phyloP scores from a whole-genome alignment of 2,888 invertebrate species.

The Tenthredo livida region DNA sequence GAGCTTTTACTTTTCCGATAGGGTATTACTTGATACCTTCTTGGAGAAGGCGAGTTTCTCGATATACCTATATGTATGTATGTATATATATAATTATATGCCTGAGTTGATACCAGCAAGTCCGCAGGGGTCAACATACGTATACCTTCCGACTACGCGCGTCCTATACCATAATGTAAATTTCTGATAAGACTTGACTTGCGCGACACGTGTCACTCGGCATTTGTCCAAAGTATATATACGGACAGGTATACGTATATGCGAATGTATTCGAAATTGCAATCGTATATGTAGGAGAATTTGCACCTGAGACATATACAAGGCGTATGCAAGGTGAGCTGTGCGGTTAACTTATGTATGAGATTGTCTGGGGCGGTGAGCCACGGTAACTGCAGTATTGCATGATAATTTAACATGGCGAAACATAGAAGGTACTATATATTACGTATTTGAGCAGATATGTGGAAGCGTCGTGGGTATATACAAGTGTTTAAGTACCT shows the following conservation, averaged over 20 bases:
- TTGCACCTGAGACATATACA: conserved; percentile 25
- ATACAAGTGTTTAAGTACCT: not conserved
- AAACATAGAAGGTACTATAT: not conserved
- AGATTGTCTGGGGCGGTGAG: conserved; percentile 44
- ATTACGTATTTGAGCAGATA: not conserved
- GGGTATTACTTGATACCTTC: not conserved
- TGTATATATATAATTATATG: too few relatives aligned
- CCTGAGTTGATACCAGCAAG: not conserved
- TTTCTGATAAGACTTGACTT: conserved; percentile 24
- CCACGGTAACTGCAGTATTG: conserved; percentile 33
- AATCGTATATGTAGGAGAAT: conserved; percentile 1
- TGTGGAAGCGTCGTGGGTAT: not conserved
- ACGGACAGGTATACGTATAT: not conserved
- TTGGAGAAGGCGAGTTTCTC: not conserved
- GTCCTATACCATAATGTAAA: not conserved
- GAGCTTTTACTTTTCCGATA: not conserved
- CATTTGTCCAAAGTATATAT: not conserved
- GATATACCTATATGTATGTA: not conserved
- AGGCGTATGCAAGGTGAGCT: conserved; percentile 29
- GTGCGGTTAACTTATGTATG: conserved; percentile 45
- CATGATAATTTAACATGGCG: conserved; percentile 40
- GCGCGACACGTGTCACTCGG: conserved; percentile 6
- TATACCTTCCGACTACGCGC: not conserved
- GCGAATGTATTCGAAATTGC: not conserved
- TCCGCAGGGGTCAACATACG: not conserved